Conservation (phyloP, 1,140 invertebrate species). For the Hypsibius dujardini region DNA sequence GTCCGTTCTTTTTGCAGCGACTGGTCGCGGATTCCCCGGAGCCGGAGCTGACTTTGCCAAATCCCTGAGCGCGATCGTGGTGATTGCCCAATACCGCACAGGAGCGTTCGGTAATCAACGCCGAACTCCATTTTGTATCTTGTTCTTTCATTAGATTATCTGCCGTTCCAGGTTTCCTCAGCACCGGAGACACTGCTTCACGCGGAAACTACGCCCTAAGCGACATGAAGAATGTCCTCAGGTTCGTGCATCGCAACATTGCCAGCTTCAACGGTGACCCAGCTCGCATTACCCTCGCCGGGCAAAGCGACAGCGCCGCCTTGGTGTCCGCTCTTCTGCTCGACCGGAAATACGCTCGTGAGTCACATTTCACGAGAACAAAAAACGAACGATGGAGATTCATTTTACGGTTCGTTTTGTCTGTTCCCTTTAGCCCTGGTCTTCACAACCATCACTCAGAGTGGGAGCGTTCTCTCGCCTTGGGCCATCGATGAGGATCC, state of each 20-base stretch:
- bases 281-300: slow-evolving; percentile 47
- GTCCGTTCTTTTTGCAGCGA: too few relatives aligned
- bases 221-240: slow-evolving; percentile 50
- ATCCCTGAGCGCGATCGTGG: slow-evolving; percentile 29
- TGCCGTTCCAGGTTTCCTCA: slow-evolving; percentile 43
- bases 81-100: slow-evolving; percentile 32
- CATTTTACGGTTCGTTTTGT: not conserved
- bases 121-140: slow-evolving; percentile 24
- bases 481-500: not conserved
- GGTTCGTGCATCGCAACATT: slow-evolving; percentile 53
- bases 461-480: not conserved
- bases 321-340: slow-evolving; percentile 42
- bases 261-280: slow-evolving; percentile 51
- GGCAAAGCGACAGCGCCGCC: slow-evolving; percentile 47
- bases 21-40: too few relatives aligned
- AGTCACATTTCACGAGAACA: not conserved
- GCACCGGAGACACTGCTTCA: slow-evolving; percentile 43
- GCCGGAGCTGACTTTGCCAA: slow-evolving; percentile 18
- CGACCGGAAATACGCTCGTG: not conserved
- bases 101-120: slow-evolving; percentile 25
- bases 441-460: not conserved
- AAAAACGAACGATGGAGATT: not conserved
- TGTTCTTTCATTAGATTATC: slow-evolving; percentile 17
- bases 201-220: slow-evolving; percentile 51
- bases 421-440: too few relatives aligned